phyloP scores from a whole-genome alignment of 2,113 vertebrate genomes.

The Perca fluviatilis region DNA sequence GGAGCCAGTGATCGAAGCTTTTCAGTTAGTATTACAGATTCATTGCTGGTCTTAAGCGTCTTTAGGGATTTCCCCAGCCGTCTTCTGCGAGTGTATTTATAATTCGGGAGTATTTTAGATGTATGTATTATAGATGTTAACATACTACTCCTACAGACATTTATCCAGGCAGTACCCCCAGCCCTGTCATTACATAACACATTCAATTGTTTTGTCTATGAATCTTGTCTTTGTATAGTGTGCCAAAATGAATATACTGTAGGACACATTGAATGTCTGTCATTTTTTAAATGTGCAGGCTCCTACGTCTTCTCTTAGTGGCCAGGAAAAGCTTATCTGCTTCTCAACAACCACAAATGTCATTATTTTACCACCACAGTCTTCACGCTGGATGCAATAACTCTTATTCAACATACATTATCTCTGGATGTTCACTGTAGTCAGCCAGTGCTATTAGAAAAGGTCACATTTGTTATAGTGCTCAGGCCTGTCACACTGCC shows the following conservation, averaged over 20 bases:
- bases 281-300: constrained; percentile 3
- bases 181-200: constrained; percentile 37
- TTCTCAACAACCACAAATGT: constrained; percentile 17
- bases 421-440: constrained; percentile 29
- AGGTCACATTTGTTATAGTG: constrained; percentile 61
- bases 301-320: neutral
- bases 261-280: constrained; percentile 13
- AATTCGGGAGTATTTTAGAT: constrained; percentile 50
- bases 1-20: constrained; percentile 43
- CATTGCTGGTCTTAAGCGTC: constrained; percentile 34
- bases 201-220: constrained; percentile 27
- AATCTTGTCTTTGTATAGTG: constrained; percentile 20
- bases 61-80: constrained; percentile 17
- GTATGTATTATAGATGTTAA: constrained; percentile 59
- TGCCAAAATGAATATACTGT: constrained; percentile 1
- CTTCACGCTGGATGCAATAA: constrained; percentile 3
- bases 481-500: constrained; percentile 62
- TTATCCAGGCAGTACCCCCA: constrained; percentile 11
- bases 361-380: neutral
- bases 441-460: constrained; percentile 35
- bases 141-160: constrained; percentile 10
- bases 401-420: constrained; percentile 24
- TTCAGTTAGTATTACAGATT: constrained; percentile 47
- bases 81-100: constrained; percentile 34
- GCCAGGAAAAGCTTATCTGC: neutral